phyloP scores from a whole-genome alignment of 2,888 invertebrate genomes.

The Drosophila acutilabella region DNA sequence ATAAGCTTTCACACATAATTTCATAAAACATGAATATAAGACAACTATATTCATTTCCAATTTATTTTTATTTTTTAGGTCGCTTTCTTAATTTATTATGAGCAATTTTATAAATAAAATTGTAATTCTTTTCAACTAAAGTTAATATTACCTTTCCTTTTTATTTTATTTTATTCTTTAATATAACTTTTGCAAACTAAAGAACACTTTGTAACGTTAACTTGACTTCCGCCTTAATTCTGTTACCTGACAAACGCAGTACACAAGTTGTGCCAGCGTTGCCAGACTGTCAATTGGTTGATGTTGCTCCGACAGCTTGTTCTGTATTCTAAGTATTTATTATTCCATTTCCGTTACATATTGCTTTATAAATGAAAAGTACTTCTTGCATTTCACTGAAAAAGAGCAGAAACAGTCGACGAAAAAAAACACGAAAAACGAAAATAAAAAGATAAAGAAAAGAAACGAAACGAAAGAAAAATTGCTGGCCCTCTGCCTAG shows the following conservation, averaged over 20 bases:
- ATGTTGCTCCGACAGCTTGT: background rate
- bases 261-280: background rate
- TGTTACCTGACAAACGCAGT: background rate
- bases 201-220: background rate
- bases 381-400: background rate
- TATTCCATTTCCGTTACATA: constrained; percentile 21
- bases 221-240: background rate
- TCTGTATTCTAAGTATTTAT: constrained; percentile 1
- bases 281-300: background rate
- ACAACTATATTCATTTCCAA: too few species aligned
- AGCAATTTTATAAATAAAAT: too few species aligned
- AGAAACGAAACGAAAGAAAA: constrained; percentile 39
- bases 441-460: constrained; percentile 42
- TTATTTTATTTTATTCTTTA: too few species aligned
- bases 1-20: too few species aligned
- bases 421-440: background rate
- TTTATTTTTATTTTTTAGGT: too few species aligned
- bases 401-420: constrained; percentile 24
- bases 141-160: too few species aligned
- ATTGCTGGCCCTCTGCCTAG: constrained; percentile 45
- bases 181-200: too few species aligned
- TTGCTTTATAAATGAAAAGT: constrained; percentile 16
- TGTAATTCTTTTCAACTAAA: too few species aligned
- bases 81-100: too few species aligned
- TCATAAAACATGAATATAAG: too few species aligned